Evolutionary conservation across 2,797 vertebrate species (phyloP).

Genomic region (Oceanodroma leucorhoa): DNA sequence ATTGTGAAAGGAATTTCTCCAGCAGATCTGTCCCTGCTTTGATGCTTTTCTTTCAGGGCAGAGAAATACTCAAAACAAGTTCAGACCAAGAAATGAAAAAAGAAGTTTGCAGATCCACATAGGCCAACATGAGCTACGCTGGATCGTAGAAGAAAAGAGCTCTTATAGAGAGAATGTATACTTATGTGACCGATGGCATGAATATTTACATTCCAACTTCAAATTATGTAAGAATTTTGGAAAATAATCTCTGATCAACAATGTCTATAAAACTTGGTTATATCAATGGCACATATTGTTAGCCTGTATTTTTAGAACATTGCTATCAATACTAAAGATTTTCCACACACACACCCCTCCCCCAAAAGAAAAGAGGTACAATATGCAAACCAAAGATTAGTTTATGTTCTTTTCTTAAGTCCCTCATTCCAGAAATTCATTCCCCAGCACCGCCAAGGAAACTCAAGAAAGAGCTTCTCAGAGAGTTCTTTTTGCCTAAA

Average conservation of each 20-base stretch:
- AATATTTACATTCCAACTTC: neutral
- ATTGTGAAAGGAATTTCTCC: conserved; percentile 34
- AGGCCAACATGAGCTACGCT: neutral
- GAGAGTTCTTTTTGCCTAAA: neutral
- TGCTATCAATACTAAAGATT: neutral
- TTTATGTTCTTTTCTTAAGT: neutral
- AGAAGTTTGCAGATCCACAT: neutral
- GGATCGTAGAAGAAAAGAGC: neutral
- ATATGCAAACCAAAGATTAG: neutral
- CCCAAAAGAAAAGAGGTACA: neutral
- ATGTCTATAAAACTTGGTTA: neutral
- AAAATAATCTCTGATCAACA: neutral
- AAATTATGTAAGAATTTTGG: neutral
- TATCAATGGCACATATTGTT: neutral
- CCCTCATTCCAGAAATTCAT: neutral
- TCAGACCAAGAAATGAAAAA: conserved; percentile 9
- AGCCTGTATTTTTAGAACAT: neutral
- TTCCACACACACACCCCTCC: neutral
- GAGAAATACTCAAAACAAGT: conserved; percentile 30
- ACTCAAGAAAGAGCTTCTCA: neutral
- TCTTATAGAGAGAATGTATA: neutral
- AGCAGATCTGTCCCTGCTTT: conserved; percentile 37
- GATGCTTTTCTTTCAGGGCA: conserved; percentile 12
- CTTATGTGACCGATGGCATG: neutral
- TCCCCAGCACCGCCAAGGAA: neutral